phyloP scores from a whole-genome alignment of 2,888 invertebrate genomes.

The Eupithecia exiguata region DNA sequence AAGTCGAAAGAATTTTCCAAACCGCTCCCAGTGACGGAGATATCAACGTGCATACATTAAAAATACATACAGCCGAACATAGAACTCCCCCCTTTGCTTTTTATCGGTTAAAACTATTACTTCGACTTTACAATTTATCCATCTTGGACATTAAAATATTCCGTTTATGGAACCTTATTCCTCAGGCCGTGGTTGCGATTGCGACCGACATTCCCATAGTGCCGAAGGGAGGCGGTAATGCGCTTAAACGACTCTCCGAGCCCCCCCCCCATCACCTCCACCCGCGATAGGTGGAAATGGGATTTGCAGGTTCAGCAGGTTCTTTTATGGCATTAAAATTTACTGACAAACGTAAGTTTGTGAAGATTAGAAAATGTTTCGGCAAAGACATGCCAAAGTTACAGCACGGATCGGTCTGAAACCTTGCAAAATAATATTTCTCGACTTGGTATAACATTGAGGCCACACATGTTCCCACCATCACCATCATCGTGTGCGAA shows the following conservation, averaged over 20 bases:
- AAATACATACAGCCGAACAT: too few relatives aligned
- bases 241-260: neutral
- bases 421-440: neutral
- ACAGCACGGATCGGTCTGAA: too few relatives aligned
- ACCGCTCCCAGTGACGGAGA: too few relatives aligned
- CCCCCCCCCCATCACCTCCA: neutral
- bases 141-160: neutral
- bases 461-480: too few relatives aligned
- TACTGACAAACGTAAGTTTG: neutral
- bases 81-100: too few relatives aligned
- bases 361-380: neutral
- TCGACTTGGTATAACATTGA: neutral
- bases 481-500: too few relatives aligned
- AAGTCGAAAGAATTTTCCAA: too few relatives aligned
- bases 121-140: neutral
- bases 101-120: too few relatives aligned
- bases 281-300: neutral
- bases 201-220: constrained; percentile 20
- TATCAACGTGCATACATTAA: too few relatives aligned
- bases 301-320: neutral
- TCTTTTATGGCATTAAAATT: neutral
- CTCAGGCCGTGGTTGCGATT: constrained; percentile 15
- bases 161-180: neutral
- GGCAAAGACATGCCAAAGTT: too few relatives aligned
- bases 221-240: constrained; percentile 1